phyloP scores from a whole-genome alignment of 2,888 invertebrate genomes.

The Aelia acuminata region DNA sequence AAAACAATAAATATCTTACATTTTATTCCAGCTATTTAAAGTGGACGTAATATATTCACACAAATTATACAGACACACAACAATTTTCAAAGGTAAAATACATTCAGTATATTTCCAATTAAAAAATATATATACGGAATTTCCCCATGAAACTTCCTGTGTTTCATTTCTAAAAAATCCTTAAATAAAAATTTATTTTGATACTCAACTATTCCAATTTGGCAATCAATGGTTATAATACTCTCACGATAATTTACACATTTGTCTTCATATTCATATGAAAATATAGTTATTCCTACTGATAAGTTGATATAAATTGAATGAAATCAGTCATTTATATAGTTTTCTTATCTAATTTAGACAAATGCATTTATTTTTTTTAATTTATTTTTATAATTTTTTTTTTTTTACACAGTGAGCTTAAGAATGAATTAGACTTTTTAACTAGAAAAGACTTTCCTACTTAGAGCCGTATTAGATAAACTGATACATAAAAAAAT shows the following conservation, averaged over 20 bases:
- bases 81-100: constrained; percentile 55
- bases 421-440: constrained; percentile 57
- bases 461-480: constrained; percentile 55
- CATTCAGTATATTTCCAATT: constrained; percentile 56
- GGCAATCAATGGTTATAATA: constrained; percentile 60
- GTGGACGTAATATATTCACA: constrained; percentile 56
- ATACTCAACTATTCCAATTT: constrained; percentile 56
- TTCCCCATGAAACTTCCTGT: constrained; percentile 44
- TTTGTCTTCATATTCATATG: constrained; percentile 60
- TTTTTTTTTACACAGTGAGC: constrained; percentile 50
- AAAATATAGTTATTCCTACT: constrained; percentile 65
- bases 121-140: constrained; percentile 60
- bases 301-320: constrained; percentile 64
- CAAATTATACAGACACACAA: constrained; percentile 51
- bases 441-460: constrained; percentile 53
- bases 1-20: constrained; percentile 59
- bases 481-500: constrained; percentile 57
- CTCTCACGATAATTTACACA: constrained; percentile 58
- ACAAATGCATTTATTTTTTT: constrained; percentile 55
- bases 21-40: constrained; percentile 43
- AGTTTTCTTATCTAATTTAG: constrained; percentile 58
- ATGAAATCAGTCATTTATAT: constrained; percentile 63
- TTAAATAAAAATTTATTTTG: constrained; percentile 54
- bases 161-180: constrained; percentile 34
- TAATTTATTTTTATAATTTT: constrained; percentile 50